phyloP scores from a whole-genome alignment of 2,113 vertebrate genomes.

The Salvelinus namaycush region DNA sequence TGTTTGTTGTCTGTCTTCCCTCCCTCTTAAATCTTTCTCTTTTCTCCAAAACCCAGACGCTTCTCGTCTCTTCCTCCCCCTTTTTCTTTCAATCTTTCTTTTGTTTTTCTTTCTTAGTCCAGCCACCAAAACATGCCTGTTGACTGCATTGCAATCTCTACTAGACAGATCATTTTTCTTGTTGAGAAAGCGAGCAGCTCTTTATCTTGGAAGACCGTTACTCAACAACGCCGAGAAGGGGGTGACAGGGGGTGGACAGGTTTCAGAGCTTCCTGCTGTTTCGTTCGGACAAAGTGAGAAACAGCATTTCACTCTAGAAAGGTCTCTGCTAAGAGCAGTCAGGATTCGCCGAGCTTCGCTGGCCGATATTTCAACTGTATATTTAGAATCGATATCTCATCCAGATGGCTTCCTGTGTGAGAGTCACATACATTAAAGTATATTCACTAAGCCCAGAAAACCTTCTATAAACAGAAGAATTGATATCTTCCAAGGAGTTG shows the following conservation, averaged over 20 bases:
- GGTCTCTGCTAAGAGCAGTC: slow-evolving; percentile 52
- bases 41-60: slow-evolving; percentile 18
- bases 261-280: slow-evolving; percentile 65
- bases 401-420: slow-evolving; percentile 33
- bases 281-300: slow-evolving; percentile 53
- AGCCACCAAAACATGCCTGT: slow-evolving; percentile 63
- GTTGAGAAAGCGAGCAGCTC: slow-evolving; percentile 52
- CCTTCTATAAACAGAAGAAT: slow-evolving; percentile 17
- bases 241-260: slow-evolving; percentile 39
- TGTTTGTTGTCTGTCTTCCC: slow-evolving; percentile 47
- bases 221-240: slow-evolving; percentile 50
- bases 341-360: slow-evolving; percentile 30
- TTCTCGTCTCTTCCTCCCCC: slow-evolving; percentile 26
- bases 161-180: slow-evolving; percentile 60
- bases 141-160: slow-evolving; percentile 54
- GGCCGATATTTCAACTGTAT: slow-evolving; percentile 20
- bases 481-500: neutral
- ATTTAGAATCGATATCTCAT: slow-evolving; percentile 20
- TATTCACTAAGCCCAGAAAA: slow-evolving; percentile 22
- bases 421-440: slow-evolving; percentile 34
- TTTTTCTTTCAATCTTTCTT: slow-evolving; percentile 39
- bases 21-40: neutral
- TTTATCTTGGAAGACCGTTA: slow-evolving; percentile 64
- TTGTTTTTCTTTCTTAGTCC: slow-evolving; percentile 53
- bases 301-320: slow-evolving; percentile 62